phyloP scores from a whole-genome alignment of 2,113 vertebrate species.

The Chlorodrepanis virens region DNA sequence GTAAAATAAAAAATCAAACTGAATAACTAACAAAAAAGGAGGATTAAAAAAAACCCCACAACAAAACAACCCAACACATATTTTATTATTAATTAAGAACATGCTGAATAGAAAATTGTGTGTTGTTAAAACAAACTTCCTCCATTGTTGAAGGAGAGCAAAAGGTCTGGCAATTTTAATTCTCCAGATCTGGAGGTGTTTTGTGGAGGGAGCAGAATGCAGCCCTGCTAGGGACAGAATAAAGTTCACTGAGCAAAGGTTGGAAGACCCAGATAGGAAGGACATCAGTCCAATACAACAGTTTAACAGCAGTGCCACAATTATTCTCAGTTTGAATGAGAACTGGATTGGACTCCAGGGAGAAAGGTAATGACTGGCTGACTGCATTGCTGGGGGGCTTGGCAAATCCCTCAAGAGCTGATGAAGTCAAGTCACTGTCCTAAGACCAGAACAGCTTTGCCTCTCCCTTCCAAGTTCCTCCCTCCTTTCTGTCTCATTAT shows the following conservation, averaged over 20 bases:
- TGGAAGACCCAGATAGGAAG: not conserved
- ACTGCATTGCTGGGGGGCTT: not conserved
- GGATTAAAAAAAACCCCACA: not conserved
- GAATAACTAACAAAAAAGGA: constrained; percentile 42
- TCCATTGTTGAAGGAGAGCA: not conserved
- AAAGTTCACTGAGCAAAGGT: not conserved
- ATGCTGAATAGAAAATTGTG: not conserved
- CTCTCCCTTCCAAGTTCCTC: not conserved
- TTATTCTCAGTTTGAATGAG: not conserved
- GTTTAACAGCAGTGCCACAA: not conserved
- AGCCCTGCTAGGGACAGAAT: not conserved
- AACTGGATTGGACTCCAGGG: not conserved
- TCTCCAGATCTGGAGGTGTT: not conserved
- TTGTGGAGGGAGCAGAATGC: not conserved
- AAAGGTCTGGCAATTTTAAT: not conserved
- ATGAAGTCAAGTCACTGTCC: not conserved
- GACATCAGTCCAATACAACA: not conserved
- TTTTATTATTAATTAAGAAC: constrained; percentile 52
- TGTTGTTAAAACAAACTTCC: not conserved
- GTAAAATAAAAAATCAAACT: constrained; percentile 56
- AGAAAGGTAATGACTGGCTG: not conserved
- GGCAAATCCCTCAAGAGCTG: not conserved
- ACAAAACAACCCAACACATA: not conserved
- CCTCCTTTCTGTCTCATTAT: not conserved
- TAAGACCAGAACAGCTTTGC: not conserved